These are phyloP conservation scores for Nibea coibor DNA, from an alignment of 2,113 vertebrate genomes.

Conservation along the genomic window DNA sequence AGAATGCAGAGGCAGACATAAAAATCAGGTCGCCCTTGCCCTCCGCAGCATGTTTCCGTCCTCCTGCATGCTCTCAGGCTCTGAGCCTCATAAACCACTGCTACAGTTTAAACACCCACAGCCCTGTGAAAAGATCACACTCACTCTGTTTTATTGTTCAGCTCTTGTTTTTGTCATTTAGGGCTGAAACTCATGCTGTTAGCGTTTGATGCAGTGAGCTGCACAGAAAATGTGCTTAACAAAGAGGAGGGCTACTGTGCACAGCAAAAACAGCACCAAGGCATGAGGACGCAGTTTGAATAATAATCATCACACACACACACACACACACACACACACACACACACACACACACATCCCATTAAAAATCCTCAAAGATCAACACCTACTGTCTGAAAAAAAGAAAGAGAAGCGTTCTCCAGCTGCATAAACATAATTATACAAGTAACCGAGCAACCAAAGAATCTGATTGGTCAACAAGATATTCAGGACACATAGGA, in stretches of 20 bases:
- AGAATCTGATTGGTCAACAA: too few relatives aligned
- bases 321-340: too few relatives aligned
- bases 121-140: background rate
- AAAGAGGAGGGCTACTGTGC: too few relatives aligned
- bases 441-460: too few relatives aligned
- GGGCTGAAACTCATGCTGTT: background rate
- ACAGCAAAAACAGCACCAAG: too few relatives aligned
- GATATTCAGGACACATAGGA: too few relatives aligned
- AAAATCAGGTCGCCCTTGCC: background rate
- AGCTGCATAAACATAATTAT: background rate
- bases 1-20: background rate
- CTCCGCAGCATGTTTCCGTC: background rate
- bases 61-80: background rate
- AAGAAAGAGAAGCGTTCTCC: background rate
- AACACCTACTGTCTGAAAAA: too few relatives aligned
- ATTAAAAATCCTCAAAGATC: too few relatives aligned
- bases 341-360: too few relatives aligned
- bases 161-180: conserved; percentile 19
- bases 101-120: conserved; percentile 3
- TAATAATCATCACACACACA: too few relatives aligned
- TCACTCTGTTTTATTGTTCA: background rate
- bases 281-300: too few relatives aligned
- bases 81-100: conserved; percentile 19
- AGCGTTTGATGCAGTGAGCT: background rate
- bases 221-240: background rate